phyloP scores from a whole-genome alignment of 2,113 vertebrate genomes.

The Nerophis lumbriciformis region DNA sequence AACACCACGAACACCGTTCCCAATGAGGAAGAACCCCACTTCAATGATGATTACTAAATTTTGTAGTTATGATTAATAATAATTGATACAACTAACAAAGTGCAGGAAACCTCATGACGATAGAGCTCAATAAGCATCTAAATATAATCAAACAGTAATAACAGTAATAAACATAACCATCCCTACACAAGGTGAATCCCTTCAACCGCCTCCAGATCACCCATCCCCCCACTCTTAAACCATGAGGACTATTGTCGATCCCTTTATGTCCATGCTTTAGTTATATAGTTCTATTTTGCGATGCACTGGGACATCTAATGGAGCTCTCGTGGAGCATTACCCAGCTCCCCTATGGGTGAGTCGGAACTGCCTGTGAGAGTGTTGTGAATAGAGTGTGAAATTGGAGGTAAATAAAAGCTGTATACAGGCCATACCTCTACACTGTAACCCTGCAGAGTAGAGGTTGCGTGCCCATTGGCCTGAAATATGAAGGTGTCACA shows the following conservation, averaged over 20 bases:
- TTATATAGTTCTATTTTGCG: background rate
- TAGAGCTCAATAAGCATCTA: conserved; percentile 35
- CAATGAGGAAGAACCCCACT: no score
- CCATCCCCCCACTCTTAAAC: background rate
- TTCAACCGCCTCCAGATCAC: background rate
- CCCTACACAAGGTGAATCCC: background rate
- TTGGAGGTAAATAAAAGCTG: conserved; percentile 42
- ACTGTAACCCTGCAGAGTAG: conserved; percentile 31
- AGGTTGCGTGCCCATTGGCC: conserved; percentile 38
- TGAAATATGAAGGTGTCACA: conserved; percentile 62
- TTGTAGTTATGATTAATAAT: no score
- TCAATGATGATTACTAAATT: no score
- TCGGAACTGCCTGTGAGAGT: conserved; percentile 15
- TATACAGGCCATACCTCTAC: conserved; percentile 14
- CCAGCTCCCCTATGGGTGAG: background rate
- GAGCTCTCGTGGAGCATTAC: background rate
- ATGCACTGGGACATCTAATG: background rate
- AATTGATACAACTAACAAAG: background rate
- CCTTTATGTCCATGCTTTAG: no score
- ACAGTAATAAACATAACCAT: conserved; percentile 13
- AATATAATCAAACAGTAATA: conserved; percentile 27
- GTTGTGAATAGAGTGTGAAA: conserved; percentile 30
- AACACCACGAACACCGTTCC: no score
- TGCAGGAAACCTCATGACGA: conserved; percentile 6
- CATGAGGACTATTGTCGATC: background rate